Base-by-base conservation (phyloP, 2,113 vertebrate species). In the Planiliza haematocheilus region DNA sequence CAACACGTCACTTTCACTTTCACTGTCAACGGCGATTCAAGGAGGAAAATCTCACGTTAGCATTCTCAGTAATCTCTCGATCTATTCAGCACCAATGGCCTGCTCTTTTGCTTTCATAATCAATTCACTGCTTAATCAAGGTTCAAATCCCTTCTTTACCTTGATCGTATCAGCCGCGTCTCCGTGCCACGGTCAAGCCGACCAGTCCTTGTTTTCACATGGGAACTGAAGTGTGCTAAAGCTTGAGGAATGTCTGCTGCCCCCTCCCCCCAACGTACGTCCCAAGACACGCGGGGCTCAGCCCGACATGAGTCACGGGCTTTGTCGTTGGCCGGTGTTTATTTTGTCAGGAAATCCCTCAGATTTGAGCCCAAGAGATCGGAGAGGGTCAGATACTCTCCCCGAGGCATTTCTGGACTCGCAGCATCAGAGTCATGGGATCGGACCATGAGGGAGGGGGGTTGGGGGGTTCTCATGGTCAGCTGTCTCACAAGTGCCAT, bases 281-380 rank as follows among this genome's bases (percentile, higher is more conserved):
- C 67, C 67, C 61, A 61, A 61, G 68, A 62, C 49, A 57, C 21
- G 4, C 21, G 4, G 58, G n/a, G 17, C 48, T 36, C 18, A 2
- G 38, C 63, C 16, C 0, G 1, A 30, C 49, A 56, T 70, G 7
- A 76, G 70, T 84, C 76, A 17, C 41, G 37, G 48, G 43, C 52
- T 75, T 88, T 83, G 56, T 64, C 7, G 10, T 49, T 14, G 59
- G 34, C 53, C 59, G 3, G 16, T 50, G 39, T 52, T 77, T 51
- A 38, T 68, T 70, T 86, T 67, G 52, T 83, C 24, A 10, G 77
- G 39, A 53, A 74, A 73, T 81, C 63, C 64, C 38, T 77, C 64
- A 58, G 65, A 73, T 79, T 69, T 66, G 46, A 39, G 21, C 60
- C 76, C 39, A 69, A 20, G 43, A 58, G 48, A 58, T 50, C 7